Evolutionary conservation across 1,140 invertebrate species (phyloP).

Genomic region (Trichonephila inaurata): DNA sequence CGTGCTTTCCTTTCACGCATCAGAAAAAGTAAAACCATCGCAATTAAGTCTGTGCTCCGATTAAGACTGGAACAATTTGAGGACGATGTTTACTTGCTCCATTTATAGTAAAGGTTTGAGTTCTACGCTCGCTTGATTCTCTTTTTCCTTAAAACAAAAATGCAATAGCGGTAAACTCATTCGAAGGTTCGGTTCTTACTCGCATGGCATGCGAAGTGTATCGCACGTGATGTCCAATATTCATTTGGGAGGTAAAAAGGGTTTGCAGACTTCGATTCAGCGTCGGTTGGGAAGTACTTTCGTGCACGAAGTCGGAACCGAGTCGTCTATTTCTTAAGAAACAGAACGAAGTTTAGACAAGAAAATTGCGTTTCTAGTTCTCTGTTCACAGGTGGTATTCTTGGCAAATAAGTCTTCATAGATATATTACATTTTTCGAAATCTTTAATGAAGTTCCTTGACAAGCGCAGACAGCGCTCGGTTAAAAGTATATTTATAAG

Average conservation of each 20-base stretch:
- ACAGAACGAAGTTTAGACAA: not conserved
- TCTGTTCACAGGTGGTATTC: not conserved
- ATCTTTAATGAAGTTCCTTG: not conserved
- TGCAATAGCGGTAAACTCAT: not conserved
- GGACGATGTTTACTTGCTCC: slow-evolving; percentile 55
- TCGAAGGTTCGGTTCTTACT: not conserved
- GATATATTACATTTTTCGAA: not conserved
- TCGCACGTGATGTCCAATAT: not conserved
- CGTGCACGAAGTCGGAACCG: slow-evolving; percentile 6
- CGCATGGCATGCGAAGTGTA: slow-evolving; percentile 1
- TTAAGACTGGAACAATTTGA: slow-evolving; percentile 24
- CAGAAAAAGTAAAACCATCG: slow-evolving; percentile 47
- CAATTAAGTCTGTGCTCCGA: slow-evolving; percentile 58
- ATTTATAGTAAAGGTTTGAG: slow-evolving; percentile 20
- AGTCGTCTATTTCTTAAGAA: not conserved
- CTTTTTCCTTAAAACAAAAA: slow-evolving; percentile 28
- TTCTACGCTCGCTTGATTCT: slow-evolving; percentile 38
- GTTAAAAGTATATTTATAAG: too few species aligned
- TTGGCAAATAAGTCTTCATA: not conserved
- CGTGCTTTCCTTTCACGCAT: slow-evolving; percentile 23
- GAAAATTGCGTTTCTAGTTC: not conserved
- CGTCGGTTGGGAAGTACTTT: not conserved
- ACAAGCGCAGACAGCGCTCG: too few species aligned
- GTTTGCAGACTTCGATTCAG: not conserved
- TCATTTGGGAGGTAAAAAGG: not conserved